A percentile compares a stretch with the other conserved stretches of the same genome.
Conservation (phyloP, 2,113 vertebrate genomes). For the Catharus fuscescens region DNA sequence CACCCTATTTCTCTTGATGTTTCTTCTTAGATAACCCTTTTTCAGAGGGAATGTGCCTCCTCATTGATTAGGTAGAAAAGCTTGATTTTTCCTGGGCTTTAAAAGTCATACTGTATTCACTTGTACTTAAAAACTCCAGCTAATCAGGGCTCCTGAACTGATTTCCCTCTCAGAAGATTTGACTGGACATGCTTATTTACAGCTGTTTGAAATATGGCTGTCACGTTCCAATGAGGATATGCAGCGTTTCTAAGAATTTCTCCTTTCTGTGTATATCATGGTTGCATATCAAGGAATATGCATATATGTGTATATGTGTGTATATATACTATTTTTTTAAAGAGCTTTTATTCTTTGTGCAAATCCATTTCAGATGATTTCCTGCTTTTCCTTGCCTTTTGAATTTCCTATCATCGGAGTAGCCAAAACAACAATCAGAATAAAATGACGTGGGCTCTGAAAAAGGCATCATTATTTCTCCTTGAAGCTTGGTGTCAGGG, state of each 20-base stretch:
- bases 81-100: not conserved
- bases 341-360: not conserved
- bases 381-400: not conserved
- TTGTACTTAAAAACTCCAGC: not conserved
- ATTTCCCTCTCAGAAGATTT: not conserved
- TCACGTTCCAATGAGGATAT: not conserved
- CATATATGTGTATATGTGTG: not conserved
- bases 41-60: not conserved
- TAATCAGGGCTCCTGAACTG: not conserved
- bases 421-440: slow-evolving; percentile 19
- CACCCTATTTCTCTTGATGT: not conserved
- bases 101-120: not conserved
- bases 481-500: slow-evolving; percentile 47
- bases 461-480: slow-evolving; percentile 67
- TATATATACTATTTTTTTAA: too few species aligned
- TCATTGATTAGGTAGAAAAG: not conserved
- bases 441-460: slow-evolving; percentile 28
- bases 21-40: not conserved
- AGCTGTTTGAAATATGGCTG: not conserved
- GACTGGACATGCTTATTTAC: not conserved
- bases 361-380: not conserved
- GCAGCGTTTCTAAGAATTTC: not conserved
- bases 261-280: not conserved
- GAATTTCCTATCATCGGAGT: not conserved
- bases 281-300: not conserved